Conservation (phyloP, 2,797 vertebrate genomes). For the Todus mexicanus region DNA sequence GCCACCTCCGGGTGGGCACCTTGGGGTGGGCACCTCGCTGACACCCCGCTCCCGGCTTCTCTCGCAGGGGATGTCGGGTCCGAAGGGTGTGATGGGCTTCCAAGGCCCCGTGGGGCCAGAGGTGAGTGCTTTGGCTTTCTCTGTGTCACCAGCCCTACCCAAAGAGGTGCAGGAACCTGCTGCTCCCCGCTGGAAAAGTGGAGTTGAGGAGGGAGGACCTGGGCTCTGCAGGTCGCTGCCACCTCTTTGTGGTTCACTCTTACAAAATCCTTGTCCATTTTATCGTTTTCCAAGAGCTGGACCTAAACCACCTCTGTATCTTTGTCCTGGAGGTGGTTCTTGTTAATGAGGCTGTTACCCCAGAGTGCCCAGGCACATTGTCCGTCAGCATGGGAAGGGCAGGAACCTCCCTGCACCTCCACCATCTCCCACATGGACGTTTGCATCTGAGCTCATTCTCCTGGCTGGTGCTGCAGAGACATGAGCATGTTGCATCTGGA, state of each 20-base stretch:
- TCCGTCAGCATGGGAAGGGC: accelerated
- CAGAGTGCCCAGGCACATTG: not conserved
- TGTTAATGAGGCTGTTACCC: not conserved
- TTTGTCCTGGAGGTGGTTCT: not conserved
- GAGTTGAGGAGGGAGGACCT: not conserved
- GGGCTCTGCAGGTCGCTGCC: not conserved
- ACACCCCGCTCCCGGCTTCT: not conserved
- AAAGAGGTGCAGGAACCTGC: not conserved
- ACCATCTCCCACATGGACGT: accelerated
- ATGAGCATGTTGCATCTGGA: not conserved
- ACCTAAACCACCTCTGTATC: not conserved
- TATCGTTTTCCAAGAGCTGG: not conserved
- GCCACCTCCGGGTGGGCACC: not conserved
- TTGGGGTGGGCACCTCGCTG: not conserved
- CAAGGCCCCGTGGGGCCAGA: slow-evolving; percentile 77
- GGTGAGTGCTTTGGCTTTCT: slow-evolving; percentile 55
- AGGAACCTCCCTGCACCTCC: not conserved
- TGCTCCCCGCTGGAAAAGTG: not conserved
- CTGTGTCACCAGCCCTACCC: not conserved
- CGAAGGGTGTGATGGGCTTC: slow-evolving; percentile 75
- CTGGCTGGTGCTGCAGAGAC: not conserved
- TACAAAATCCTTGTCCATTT: not conserved
- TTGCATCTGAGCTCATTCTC: not conserved
- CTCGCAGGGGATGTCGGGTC: slow-evolving; percentile 78
- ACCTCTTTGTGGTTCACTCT: not conserved